Percentiles rank a stretch among this genome's conserved stretches.
These are phyloP conservation scores for Acronicta aceris DNA, from an alignment of 2,888 invertebrate genomes.

Conservation along the genomic window DNA sequence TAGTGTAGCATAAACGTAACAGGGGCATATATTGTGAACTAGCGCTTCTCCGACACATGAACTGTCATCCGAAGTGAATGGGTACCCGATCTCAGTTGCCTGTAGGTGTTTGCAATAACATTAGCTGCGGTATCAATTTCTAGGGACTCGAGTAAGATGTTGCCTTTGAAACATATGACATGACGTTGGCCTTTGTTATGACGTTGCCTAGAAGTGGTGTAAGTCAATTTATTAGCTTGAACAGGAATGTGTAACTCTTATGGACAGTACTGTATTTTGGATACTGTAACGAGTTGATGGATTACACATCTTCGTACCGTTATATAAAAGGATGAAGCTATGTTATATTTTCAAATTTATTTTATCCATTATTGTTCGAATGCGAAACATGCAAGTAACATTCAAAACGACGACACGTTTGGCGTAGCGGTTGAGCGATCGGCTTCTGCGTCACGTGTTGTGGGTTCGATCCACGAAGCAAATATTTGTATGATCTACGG, in stretches of 20 bases:
- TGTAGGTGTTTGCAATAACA: slow-evolving; percentile 37
- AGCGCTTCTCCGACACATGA: slow-evolving; percentile 3
- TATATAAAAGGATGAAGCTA: too few relatives aligned
- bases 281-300: not conserved
- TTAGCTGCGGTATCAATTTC: slow-evolving; percentile 22
- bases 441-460: too few relatives aligned
- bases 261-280: not conserved
- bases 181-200: slow-evolving; percentile 2
- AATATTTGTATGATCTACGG: too few relatives aligned
- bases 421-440: too few relatives aligned
- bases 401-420: too few relatives aligned
- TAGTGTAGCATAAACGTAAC: not conserved
- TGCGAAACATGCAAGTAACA: too few relatives aligned
- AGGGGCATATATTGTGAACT: slow-evolving; percentile 10
- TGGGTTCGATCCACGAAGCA: too few relatives aligned
- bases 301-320: too few relatives aligned
- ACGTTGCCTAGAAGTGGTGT: not conserved
- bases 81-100: slow-evolving; percentile 11
- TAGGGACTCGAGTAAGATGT: not conserved
- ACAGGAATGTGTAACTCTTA: not conserved
- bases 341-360: too few relatives aligned
- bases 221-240: not conserved
- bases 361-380: too few relatives aligned
- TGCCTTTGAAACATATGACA: slow-evolving; percentile 14
- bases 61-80: slow-evolving; percentile 22